Evolutionary conservation across 2,888 invertebrate species (phyloP).

Genomic region (Aspidiotus rigidus): DNA sequence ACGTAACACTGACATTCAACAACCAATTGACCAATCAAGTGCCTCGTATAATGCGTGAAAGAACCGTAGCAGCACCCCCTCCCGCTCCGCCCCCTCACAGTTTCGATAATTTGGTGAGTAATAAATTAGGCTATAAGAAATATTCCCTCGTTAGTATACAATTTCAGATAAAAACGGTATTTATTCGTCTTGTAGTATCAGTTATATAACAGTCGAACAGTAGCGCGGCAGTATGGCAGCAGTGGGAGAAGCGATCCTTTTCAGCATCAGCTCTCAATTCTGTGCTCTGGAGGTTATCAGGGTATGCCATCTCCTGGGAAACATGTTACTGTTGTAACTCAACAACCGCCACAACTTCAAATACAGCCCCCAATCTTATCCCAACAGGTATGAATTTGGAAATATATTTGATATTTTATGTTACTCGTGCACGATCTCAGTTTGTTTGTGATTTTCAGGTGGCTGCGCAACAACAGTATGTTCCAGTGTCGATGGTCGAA

Average conservation of each 20-base stretch:
- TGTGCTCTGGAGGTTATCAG: constrained; percentile 84
- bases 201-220: constrained; percentile 64
- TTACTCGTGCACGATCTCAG: neutral
- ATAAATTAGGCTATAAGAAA: neutral
- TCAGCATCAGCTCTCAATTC: constrained; percentile 81
- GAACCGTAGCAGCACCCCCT: constrained; percentile 50
- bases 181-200: constrained; percentile 55
- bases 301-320: constrained; percentile 62
- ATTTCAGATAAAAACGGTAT: too few relatives aligned
- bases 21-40: constrained; percentile 64
- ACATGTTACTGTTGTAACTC: constrained; percentile 56
- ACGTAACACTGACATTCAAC: constrained; percentile 89
- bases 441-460: constrained; percentile 13
- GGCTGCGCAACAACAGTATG: constrained; percentile 71
- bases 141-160: neutral
- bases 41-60: constrained; percentile 45
- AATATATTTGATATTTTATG: neutral
- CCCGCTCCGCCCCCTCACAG: constrained; percentile 36
- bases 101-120: constrained; percentile 39
- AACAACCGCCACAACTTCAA: constrained; percentile 57
- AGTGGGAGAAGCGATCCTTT: constrained; percentile 59
- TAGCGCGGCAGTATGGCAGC: constrained; percentile 58
- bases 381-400: constrained; percentile 50
- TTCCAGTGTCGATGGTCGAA: constrained; percentile 86
- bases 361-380: constrained; percentile 69